A percentile compares a stretch with the other conserved stretches of the same genome.
Evolutionary conservation across 2,888 invertebrate genomes (phyloP).

Genomic region (Zaprionus lineosus): DNA sequence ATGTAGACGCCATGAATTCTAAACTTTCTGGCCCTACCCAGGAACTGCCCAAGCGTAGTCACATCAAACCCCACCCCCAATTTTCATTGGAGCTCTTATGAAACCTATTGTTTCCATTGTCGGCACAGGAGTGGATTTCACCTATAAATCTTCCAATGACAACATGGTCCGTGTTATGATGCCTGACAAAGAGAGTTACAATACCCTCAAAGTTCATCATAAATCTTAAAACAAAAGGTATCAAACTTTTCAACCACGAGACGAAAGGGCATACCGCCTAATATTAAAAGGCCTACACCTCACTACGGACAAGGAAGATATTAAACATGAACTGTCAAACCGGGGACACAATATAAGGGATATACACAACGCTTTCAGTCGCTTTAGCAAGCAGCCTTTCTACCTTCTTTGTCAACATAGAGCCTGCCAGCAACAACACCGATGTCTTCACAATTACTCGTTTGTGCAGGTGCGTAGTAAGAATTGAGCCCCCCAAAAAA

Average conservation of each 20-base stretch:
- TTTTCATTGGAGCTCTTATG: background rate
- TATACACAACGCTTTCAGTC: background rate
- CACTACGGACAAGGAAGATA: background rate
- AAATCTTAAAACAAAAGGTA: background rate
- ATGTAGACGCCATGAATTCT: background rate
- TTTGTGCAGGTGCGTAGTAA: no score
- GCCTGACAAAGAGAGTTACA: background rate
- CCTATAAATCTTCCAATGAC: background rate
- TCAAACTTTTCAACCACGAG: background rate
- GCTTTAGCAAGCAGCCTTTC: no score
- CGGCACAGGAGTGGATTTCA: background rate
- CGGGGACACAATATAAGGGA: background rate
- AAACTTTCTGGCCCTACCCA: background rate
- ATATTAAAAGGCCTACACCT: background rate
- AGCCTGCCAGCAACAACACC: no score
- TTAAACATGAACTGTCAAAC: background rate
- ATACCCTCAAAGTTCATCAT: background rate
- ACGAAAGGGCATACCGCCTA: background rate
- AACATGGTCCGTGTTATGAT: background rate
- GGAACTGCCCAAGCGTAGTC: background rate
- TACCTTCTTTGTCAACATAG: background rate
- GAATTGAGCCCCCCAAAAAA: no score
- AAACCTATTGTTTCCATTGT: background rate
- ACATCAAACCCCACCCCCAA: background rate
- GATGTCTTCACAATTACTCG: no score